Conservation (phyloP, 1,140 invertebrate species). For the Drosophila ficusphila region DNA sequence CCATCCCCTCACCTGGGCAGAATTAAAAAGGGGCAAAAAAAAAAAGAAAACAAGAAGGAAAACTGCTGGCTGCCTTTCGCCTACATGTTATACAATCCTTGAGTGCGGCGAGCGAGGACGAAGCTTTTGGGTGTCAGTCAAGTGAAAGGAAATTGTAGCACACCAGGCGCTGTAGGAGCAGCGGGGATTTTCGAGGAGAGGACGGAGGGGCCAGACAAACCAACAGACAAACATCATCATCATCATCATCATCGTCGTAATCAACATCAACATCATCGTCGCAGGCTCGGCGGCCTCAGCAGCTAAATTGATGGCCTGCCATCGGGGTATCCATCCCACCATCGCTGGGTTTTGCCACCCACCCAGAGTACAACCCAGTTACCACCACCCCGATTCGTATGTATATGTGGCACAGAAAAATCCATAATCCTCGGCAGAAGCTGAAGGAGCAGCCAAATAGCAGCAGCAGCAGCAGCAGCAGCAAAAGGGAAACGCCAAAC, state of each 20-base stretch:
- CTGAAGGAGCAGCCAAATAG: constrained; percentile 32
- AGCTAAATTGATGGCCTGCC: constrained; percentile 75
- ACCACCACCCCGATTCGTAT: constrained; percentile 11
- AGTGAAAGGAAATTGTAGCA: constrained; percentile 81
- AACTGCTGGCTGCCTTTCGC: constrained; percentile 45
- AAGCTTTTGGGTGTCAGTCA: constrained; percentile 79
- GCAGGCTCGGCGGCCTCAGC: constrained; percentile 29
- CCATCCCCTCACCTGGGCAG: constrained; percentile 15
- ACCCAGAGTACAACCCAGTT: not conserved
- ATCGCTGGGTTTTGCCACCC: not conserved
- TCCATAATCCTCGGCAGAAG: constrained; percentile 72
- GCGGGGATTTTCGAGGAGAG: not conserved
- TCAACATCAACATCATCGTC: constrained; percentile 57
- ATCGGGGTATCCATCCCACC: constrained; percentile 50
- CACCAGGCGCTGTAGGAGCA: constrained; percentile 15
- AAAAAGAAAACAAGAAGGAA: constrained; percentile 40
- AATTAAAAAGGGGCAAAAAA: constrained; percentile 19
- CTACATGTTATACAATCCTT: constrained; percentile 80
- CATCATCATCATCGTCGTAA: constrained; percentile 47
- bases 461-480: constrained; percentile 35
- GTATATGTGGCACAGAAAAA: constrained; percentile 64
- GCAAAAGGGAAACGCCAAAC: constrained; percentile 78
- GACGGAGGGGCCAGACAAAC: constrained; percentile 65
- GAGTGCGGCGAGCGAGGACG: constrained; percentile 59
- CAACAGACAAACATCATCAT: constrained; percentile 80